Conservation (phyloP, 2,113 vertebrate species). For the Pogonocichla stellata region DNA sequence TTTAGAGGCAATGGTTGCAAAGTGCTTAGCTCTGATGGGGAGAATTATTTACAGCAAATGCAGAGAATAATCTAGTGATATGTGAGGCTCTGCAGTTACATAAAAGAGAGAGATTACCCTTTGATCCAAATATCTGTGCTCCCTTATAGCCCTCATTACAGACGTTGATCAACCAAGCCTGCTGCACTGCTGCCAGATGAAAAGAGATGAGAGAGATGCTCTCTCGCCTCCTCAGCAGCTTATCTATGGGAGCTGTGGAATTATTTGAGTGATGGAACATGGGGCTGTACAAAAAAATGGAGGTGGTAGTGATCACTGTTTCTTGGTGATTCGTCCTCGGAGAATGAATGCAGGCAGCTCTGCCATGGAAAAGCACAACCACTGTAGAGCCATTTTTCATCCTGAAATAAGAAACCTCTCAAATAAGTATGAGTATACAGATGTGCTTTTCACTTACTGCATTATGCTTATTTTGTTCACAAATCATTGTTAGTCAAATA, state of each 20-base stretch:
- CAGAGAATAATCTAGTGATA: slow-evolving; percentile 30
- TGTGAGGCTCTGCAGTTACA: slow-evolving; percentile 27
- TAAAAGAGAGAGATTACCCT: slow-evolving; percentile 52
- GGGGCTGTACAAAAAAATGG: not conserved
- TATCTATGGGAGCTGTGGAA: not conserved
- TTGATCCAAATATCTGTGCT: slow-evolving; percentile 44
- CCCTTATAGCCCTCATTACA: slow-evolving; percentile 23
- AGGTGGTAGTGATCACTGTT: not conserved
- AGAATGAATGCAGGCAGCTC: not conserved
- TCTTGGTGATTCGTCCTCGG: not conserved
- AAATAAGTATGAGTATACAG: not conserved
- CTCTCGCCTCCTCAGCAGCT: not conserved
- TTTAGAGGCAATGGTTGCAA: slow-evolving; percentile 24
- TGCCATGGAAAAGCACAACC: not conserved
- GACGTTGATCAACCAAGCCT: not conserved
- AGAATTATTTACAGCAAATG: slow-evolving; percentile 47
- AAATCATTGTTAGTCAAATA: not conserved
- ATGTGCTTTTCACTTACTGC: not conserved
- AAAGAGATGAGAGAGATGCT: not conserved
- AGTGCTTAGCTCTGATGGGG: not conserved
- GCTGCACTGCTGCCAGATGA: not conserved
- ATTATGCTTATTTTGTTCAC: not conserved
- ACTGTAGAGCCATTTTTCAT: not conserved
- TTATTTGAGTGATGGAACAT: not conserved
- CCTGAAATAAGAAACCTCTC: not conserved